Conservation (phyloP, 2,888 invertebrate species). For the Sinodicranocentrus sp. region DNA sequence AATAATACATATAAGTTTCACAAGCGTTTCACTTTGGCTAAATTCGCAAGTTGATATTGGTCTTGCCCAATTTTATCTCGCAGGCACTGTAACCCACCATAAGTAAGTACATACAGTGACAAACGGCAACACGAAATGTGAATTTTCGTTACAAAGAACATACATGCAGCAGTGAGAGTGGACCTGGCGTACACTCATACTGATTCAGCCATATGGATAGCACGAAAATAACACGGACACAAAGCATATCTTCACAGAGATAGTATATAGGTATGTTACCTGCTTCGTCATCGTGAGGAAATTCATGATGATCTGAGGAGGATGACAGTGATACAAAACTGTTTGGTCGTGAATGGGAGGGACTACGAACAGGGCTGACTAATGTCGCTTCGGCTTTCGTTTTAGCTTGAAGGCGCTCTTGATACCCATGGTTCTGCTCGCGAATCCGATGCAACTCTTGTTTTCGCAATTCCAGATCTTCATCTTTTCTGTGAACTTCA, state of each 20-base stretch:
- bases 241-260: not conserved
- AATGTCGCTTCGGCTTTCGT: slow-evolving; percentile 53
- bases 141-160: not conserved
- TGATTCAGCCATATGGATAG: not conserved
- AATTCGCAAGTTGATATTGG: no score
- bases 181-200: not conserved
- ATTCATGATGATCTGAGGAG: slow-evolving; percentile 75
- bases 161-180: not conserved
- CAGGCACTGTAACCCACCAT: no score
- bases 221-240: not conserved
- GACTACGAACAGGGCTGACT: slow-evolving; percentile 72
- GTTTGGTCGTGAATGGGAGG: slow-evolving; percentile 77
- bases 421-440: slow-evolving; percentile 84
- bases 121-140: no score
- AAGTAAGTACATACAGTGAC: no score
- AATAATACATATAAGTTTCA: slow-evolving; percentile 23
- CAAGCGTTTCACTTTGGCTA: not conserved
- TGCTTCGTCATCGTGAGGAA: slow-evolving; percentile 75
- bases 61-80: no score
- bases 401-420: slow-evolving; percentile 77
- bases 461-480: slow-evolving; percentile 86
- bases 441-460: slow-evolving; percentile 86
- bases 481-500: slow-evolving; percentile 86
- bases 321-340: slow-evolving; percentile 77
- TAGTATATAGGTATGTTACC: no score